Evolutionary conservation across 2,888 invertebrate genomes (phyloP).

Genomic region (Pyralis farinalis): DNA sequence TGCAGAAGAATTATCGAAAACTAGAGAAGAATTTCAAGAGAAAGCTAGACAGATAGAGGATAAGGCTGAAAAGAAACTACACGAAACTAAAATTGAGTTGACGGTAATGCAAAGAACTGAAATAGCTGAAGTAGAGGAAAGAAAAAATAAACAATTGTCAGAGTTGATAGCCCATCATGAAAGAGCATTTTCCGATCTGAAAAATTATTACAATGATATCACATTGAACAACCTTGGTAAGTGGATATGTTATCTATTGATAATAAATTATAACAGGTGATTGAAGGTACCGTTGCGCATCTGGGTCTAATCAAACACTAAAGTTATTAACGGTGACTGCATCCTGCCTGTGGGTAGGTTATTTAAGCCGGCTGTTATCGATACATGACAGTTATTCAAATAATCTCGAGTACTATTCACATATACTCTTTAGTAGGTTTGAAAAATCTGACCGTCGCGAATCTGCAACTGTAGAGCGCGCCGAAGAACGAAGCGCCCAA

Average conservation of each 20-base stretch:
- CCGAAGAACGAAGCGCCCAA: too few species aligned
- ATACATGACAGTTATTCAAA: too few species aligned
- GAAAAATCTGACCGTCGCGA: too few species aligned
- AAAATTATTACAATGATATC: constrained; percentile 97
- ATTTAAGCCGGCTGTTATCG: too few species aligned
- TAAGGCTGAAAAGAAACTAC: constrained; percentile 87
- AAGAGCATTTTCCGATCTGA: constrained; percentile 92
- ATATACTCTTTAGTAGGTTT: too few species aligned
- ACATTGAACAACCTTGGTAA: constrained; percentile 93
- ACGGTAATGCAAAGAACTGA: constrained; percentile 89
- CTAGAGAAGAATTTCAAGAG: constrained; percentile 73
- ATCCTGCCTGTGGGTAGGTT: too few species aligned
- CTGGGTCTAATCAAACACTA: too few species aligned
- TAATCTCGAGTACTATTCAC: too few species aligned
- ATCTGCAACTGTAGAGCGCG: too few species aligned
- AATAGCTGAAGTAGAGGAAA: constrained; percentile 93
- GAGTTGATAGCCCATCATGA: constrained; percentile 91
- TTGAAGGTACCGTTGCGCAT: too few species aligned
- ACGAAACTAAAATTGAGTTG: constrained; percentile 85
- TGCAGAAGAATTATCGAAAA: constrained; percentile 87
- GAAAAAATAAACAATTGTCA: constrained; percentile 93
- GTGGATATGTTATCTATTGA: constrained; percentile 15
- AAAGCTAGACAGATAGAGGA: constrained; percentile 74
- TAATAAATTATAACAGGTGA: neutral
- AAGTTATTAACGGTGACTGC: too few species aligned